Conservation (phyloP, 2,797 vertebrate species). For the Syngnathus acus region DNA sequence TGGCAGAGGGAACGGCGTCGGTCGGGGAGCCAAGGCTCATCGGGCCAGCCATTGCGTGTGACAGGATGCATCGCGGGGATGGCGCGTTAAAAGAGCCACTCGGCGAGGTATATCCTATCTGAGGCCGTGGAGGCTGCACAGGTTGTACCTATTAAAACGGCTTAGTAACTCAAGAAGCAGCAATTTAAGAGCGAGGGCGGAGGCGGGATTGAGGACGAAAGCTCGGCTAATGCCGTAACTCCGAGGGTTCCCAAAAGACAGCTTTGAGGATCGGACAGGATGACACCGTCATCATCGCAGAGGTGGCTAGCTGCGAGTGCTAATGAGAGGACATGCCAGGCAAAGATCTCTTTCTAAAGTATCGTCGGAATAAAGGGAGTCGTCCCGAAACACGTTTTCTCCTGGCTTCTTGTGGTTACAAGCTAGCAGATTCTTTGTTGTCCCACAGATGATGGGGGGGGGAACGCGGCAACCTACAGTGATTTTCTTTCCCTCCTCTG, state of each 20-base stretch:
- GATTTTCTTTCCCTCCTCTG: conserved; percentile 28
- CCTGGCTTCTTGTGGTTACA: not conserved
- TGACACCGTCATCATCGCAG: conserved; percentile 60
- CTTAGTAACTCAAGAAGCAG: conserved; percentile 76
- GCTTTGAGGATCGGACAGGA: conserved; percentile 60
- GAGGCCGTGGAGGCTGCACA: conserved; percentile 60
- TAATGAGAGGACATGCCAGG: conserved; percentile 55
- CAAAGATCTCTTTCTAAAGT: conserved; percentile 29
- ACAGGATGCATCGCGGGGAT: conserved; percentile 56
- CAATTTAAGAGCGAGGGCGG: conserved; percentile 54
- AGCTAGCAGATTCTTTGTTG: not conserved
- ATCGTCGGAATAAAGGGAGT: conserved; percentile 15
- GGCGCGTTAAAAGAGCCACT: conserved; percentile 23
- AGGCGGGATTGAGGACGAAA: conserved; percentile 42
- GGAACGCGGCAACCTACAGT: conserved; percentile 37
- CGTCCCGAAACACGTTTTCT: conserved; percentile 11
- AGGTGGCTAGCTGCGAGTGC: conserved; percentile 49
- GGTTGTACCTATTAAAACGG: conserved; percentile 76
- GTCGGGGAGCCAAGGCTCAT: conserved; percentile 52
- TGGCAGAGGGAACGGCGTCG: conserved; percentile 52
- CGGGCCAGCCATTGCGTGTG: conserved; percentile 51
- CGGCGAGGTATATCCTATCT: conserved; percentile 52
- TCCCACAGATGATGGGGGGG: conserved; percentile 29
- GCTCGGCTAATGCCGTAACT: conserved; percentile 58
- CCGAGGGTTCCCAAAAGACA: conserved; percentile 57